Conservation (phyloP, 2,888 invertebrate genomes). For the Apotomis capreana region DNA sequence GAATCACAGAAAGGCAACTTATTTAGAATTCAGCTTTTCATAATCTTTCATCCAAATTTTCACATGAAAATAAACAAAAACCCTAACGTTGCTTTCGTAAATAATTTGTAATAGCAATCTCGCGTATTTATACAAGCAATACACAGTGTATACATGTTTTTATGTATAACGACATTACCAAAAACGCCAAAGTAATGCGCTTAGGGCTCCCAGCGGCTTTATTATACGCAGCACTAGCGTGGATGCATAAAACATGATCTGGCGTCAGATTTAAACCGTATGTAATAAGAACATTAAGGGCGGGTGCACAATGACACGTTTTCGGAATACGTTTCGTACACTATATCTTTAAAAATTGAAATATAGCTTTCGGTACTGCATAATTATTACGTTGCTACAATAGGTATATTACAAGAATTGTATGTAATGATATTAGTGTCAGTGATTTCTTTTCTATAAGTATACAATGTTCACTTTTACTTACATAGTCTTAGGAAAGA, state of each 20-base stretch:
- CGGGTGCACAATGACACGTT: constrained; percentile 52
- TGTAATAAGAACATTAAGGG: constrained; percentile 80
- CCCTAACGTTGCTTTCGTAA: background rate
- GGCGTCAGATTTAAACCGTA: constrained; percentile 81
- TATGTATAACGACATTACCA: constrained; percentile 27
- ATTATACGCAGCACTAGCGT: constrained; percentile 76
- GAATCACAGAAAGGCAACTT: too few species aligned
- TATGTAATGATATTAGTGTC: too few species aligned
- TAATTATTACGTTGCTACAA: too few species aligned
- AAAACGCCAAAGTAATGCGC: constrained; percentile 10
- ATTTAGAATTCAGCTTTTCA: too few species aligned
- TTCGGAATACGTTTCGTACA: background rate
- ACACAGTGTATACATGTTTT: constrained; percentile 4
- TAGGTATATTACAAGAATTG: too few species aligned
- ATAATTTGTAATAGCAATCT: background rate
- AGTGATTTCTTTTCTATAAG: too few species aligned
- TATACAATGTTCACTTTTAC: too few species aligned
- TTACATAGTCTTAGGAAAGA: too few species aligned
- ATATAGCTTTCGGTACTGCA: too few species aligned
- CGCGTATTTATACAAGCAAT: background rate
- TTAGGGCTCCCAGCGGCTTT: constrained; percentile 63
- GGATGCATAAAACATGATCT: constrained; percentile 83
- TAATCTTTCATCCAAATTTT: too few species aligned
- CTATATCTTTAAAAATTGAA: background rate
- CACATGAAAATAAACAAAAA: background rate